Conservation (phyloP, 2,888 invertebrate species). For the Cheilosia impressa region DNA sequence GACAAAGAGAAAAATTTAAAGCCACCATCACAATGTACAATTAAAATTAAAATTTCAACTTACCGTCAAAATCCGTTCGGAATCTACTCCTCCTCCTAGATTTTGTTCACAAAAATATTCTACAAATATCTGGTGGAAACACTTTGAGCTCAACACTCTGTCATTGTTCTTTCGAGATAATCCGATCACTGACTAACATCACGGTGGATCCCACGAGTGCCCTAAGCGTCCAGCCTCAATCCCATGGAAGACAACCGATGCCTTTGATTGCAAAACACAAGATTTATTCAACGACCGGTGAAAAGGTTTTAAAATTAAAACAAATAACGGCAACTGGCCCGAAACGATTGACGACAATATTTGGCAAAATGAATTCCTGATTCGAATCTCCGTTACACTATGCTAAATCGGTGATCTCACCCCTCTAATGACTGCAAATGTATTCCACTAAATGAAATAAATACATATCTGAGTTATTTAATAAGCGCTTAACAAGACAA, state of each 20-base stretch:
- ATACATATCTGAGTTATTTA: conserved; percentile 36
- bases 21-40: no score
- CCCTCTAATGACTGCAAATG: conserved; percentile 14
- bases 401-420: conserved; percentile 51
- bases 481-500: conserved; percentile 15
- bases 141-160: background rate
- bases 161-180: conserved; percentile 49
- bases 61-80: no score
- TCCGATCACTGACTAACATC: conserved; percentile 54
- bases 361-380: conserved; percentile 27
- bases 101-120: background rate
- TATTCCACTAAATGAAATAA: conserved; percentile 26
- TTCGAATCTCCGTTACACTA: conserved; percentile 47
- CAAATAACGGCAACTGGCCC: conserved; percentile 32
- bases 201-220: background rate
- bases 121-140: background rate
- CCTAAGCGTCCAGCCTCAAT: conserved; percentile 1
- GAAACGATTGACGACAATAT: background rate
- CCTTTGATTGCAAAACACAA: conserved; percentile 45
- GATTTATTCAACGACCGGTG: conserved; percentile 50
- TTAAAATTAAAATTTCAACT: no score
- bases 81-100: no score
- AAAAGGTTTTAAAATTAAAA: conserved; percentile 38
- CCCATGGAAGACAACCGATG: conserved; percentile 26
- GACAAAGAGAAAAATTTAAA: no score